Base-by-base conservation (phyloP, 2,113 vertebrate genomes). In the Azemiops feae region DNA sequence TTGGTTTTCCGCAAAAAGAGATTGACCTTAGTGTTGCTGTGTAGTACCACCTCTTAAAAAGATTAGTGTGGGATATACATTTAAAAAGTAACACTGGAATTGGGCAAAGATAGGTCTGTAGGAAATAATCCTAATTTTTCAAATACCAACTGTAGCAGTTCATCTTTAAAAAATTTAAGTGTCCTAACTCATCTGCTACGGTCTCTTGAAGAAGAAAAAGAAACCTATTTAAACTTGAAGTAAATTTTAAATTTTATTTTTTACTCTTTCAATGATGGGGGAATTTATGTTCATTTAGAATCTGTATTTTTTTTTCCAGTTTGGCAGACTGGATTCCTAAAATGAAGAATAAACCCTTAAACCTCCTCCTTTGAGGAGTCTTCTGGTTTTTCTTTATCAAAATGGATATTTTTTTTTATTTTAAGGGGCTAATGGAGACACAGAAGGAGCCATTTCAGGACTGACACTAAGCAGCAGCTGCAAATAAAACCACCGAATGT, bases 311-410 rank as follows among this genome's bases (percentile, higher is more conserved):
- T 69, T 91, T 55, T n/a, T n/a, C n/a, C 25, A 89, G 60, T 14
- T 88, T 74, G 25, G 91, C 30, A 88, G 91, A 88, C 47, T 74
- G 43, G 52, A 53, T 88, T 43, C 22, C 3, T 52, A 14, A 58
- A 88, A 60, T 54, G 69, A 81, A 81, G 74, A 92, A 92, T 92
- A 92, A 85, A 92, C 53, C 16, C 50, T 92, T 89, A 69, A 53
- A 25, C 22, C 20, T 39, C 30, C 4, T 20, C 11, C 14, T 92
- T 74, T 43, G n/a, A 92, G 22, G 60, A 12, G 58, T 50, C 69
- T 92, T 34, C 22, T 47, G 30, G 2, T 88, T 87, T 23, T 53
- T 69, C 30, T 16, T n/a, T 74, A 23, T 54, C 1, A 30, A 43
- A 27, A 85, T 89, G 45, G 34, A 89, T 90, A 16, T 54, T 10